Conservation (phyloP, 2,113 vertebrate genomes). For the Scolopax mira region DNA sequence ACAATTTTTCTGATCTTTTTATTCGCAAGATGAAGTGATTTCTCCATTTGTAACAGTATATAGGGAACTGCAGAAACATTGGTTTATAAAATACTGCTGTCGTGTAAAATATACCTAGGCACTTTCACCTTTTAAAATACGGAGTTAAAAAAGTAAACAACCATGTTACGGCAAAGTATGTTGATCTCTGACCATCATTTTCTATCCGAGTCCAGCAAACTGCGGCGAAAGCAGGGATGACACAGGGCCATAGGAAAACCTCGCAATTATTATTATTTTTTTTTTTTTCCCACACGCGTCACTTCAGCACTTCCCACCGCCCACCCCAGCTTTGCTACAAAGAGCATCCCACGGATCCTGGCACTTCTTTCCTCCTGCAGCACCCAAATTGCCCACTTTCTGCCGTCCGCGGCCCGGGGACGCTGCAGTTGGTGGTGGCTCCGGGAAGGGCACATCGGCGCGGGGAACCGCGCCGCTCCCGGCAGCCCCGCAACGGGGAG, state of each 20-base stretch:
- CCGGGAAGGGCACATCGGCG: background rate
- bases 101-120: background rate
- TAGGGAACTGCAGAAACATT: background rate
- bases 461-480: background rate
- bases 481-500: background rate
- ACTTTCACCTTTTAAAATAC: background rate
- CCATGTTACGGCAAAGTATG: fast-evolving
- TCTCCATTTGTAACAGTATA: background rate
- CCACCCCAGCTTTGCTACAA: background rate
- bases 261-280: fast-evolving
- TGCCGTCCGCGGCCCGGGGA: background rate
- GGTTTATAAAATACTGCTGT: background rate
- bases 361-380: background rate
- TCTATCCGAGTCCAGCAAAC: background rate
- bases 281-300: background rate
- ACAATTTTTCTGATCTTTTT: background rate
- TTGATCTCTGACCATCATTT: background rate
- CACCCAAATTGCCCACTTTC: background rate
- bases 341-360: background rate
- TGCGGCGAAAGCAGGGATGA: background rate
- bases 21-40: background rate
- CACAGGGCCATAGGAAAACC: background rate
- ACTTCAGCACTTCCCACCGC: background rate
- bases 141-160: background rate
- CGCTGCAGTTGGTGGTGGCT: background rate